Conservation (phyloP, 2,797 vertebrate species). For the Sebastes wilsoni region DNA sequence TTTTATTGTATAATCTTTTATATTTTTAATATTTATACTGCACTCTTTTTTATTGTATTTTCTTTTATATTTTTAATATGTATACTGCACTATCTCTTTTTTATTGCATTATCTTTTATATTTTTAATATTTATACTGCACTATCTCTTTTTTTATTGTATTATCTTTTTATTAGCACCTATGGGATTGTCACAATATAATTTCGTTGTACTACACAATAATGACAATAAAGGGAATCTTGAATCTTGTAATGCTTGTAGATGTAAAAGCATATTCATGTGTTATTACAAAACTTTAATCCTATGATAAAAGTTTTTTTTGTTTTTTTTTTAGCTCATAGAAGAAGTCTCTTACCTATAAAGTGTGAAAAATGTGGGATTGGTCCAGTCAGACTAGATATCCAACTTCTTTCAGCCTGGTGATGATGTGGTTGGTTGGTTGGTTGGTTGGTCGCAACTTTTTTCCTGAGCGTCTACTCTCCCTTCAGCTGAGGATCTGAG, state of each 20-base stretch:
- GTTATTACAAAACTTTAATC: background rate
- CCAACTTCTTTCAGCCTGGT: conserved; percentile 40
- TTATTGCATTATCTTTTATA: too few species aligned
- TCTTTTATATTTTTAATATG: too few species aligned
- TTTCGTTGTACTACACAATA: too few species aligned
- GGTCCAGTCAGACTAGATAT: conserved; percentile 40
- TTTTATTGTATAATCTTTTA: too few species aligned
- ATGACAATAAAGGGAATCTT: too few species aligned
- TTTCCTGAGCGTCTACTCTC: conserved; percentile 8
- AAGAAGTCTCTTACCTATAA: conserved; percentile 47
- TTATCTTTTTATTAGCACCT: too few species aligned
- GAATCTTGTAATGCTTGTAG: background rate
- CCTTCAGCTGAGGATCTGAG: background rate
- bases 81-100: too few species aligned
- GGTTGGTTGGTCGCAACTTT: conserved; percentile 16
- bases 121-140: too few species aligned
- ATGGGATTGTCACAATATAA: too few species aligned
- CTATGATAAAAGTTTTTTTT: background rate
- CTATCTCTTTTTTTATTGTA: too few species aligned
- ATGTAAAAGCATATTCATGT: background rate
- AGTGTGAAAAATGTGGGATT: background rate
- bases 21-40: too few species aligned
- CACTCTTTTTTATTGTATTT: too few species aligned
- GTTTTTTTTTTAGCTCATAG: background rate
- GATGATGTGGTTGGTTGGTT: conserved; percentile 25